Conservation (phyloP, 2,797 vertebrate species). For the Myotis daubentonii region DNA sequence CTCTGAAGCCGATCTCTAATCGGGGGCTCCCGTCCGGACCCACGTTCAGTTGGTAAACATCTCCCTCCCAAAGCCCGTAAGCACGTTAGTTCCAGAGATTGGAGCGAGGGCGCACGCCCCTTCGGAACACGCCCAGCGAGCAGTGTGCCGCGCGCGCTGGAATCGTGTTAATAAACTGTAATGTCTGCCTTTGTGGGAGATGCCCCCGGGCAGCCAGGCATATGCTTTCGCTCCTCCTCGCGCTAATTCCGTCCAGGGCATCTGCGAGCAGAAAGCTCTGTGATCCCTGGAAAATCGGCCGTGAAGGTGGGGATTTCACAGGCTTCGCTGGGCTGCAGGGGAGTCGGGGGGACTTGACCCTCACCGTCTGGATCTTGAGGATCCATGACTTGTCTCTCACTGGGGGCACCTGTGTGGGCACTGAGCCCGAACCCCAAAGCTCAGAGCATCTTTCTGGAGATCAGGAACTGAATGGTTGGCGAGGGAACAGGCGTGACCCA, state of each 20-base stretch:
- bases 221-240: slow-evolving; percentile 54
- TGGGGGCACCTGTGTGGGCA: not conserved
- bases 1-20: slow-evolving; percentile 82
- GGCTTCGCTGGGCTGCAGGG: not conserved
- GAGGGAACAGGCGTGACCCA: not conserved
- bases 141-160: accelerated
- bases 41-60: slow-evolving; percentile 66
- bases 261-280: not conserved
- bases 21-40: slow-evolving; percentile 67
- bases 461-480: not conserved
- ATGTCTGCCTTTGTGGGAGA: not conserved
- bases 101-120: not conserved
- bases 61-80: slow-evolving; percentile 36
- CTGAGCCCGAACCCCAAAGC: not conserved
- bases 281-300: not conserved
- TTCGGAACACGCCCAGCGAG: not conserved
- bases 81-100: slow-evolving; percentile 50
- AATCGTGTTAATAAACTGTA: not conserved
- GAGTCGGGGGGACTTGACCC: slow-evolving; percentile 30
- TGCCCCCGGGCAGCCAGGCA: slow-evolving; percentile 24
- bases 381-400: not conserved
- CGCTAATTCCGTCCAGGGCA: slow-evolving; percentile 47
- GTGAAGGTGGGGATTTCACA: not conserved
- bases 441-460: not conserved
- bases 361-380: slow-evolving; percentile 25